Percentiles rank a stretch among this genome's conserved stretches.
Evolutionary conservation across 2,888 invertebrate genomes (phyloP).

Genomic region (Mythimna ferrago): DNA sequence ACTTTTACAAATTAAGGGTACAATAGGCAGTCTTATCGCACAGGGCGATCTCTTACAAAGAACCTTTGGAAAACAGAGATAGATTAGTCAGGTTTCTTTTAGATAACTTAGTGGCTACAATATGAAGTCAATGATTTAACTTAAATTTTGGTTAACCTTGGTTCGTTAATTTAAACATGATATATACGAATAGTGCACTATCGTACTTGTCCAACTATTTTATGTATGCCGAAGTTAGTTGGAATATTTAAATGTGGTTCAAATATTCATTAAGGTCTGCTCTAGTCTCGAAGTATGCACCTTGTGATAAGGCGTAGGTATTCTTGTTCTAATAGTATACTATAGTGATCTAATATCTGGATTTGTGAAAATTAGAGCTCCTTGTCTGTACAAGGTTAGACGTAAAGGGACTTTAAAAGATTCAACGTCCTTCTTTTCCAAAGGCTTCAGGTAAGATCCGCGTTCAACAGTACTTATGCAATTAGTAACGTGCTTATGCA

Average conservation of each 20-base stretch:
- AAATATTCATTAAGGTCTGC: slow-evolving; percentile 37
- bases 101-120: neutral
- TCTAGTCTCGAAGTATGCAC: slow-evolving; percentile 21
- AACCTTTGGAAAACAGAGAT: too few species aligned
- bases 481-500: neutral
- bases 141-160: neutral
- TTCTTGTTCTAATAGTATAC: slow-evolving; percentile 17
- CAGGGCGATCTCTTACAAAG: too few species aligned
- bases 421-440: neutral
- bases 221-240: slow-evolving; percentile 19
- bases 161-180: neutral
- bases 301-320: slow-evolving; percentile 23
- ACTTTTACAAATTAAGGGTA: too few species aligned
- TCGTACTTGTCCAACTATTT: slow-evolving; percentile 6
- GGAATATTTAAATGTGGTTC: slow-evolving; percentile 12
- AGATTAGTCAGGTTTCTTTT: too few species aligned
- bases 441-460: too few species aligned
- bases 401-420: too few species aligned
- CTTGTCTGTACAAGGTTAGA: too few species aligned
- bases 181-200: neutral
- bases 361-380: too few species aligned
- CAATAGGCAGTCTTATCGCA: too few species aligned
- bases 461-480: too few species aligned
- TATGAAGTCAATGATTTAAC: too few species aligned
- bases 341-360: neutral